Base-by-base conservation (phyloP, 2,888 invertebrate species). In the Sialis fuliginosa region DNA sequence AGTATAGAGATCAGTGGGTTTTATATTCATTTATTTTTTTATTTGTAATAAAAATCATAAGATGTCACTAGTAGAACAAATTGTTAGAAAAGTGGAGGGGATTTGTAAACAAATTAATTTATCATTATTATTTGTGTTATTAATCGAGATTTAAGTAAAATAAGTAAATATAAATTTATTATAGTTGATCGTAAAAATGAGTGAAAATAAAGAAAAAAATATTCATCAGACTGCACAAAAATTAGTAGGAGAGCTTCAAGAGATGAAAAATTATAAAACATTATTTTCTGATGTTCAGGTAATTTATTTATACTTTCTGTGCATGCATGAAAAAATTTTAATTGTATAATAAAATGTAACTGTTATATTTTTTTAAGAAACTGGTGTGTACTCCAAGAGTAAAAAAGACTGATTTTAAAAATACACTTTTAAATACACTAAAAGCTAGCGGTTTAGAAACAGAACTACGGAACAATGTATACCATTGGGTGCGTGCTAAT, bases 211-310 rank as follows among this genome's bases (percentile, higher is more conserved):
- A 39, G 39, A 39, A 7, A 39, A 39, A 56, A 71, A 74, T 51
- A 77, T 87, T 53, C 81, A 85, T 58, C 76, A 81, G 52, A 81
- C 81, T 45, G 81, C 87, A 12, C 64, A 79, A 51, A 85, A 83
- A 67, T 71, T 90, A 56, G 78, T 86, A n/a, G 76, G 80, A 51
- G 84, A 88, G 62, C 75, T 89, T 50, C 79, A 83, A 63, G 74
- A 74, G 53, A 76, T 83, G 60, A 74, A 81, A 39, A 77, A 81
- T 54, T 89, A 88, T 58, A 77, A 79, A 62, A 74, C 75, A 49
- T 76, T 89, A 56, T 85, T 79, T 58, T 78, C 76, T 60, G 82
- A 85, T 62, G 75, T 89, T 53, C 86, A 87, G 75, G 88, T 82
- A 66, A 59, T 22, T 22, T 22, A 22, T 22, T 22, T 22, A 22